Evolutionary conservation across 2,113 vertebrate species (phyloP).

Genomic region (Eubucco bourcierii): DNA sequence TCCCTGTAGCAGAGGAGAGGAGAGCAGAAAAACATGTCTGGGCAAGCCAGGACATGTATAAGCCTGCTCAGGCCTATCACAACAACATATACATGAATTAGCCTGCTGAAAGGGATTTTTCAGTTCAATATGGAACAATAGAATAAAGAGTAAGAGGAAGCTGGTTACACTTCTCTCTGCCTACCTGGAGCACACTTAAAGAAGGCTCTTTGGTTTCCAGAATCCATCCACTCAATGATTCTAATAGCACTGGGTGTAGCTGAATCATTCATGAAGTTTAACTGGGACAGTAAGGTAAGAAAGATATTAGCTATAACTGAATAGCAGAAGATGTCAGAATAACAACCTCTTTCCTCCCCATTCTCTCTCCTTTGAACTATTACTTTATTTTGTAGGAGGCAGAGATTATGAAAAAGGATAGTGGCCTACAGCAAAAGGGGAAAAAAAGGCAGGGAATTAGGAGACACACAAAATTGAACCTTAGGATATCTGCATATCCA

Average conservation of each 20-base stretch:
- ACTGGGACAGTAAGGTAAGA: not conserved
- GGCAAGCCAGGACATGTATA: no score
- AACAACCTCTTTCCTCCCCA: not conserved
- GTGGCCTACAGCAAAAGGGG: not conserved
- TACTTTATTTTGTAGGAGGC: not conserved
- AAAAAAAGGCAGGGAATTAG: not conserved
- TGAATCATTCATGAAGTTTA: not conserved
- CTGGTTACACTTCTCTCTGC: not conserved
- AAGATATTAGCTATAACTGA: not conserved
- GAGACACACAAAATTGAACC: not conserved
- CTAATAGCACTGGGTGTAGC: not conserved
- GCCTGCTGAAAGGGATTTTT: not conserved
- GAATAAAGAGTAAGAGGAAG: not conserved
- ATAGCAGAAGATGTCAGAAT: not conserved
- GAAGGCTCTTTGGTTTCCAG: not conserved
- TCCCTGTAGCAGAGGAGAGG: no score
- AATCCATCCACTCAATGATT: not conserved
- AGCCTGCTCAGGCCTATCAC: no score
- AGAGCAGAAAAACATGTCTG: no score
- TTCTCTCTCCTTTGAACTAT: not conserved
- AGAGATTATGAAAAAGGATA: not conserved
- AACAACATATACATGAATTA: not conserved
- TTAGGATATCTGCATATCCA: not conserved
- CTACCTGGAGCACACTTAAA: not conserved
- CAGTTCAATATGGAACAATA: not conserved